Conservation (phyloP, 2,113 vertebrate species). For the Microtus ochrogaster region DNA sequence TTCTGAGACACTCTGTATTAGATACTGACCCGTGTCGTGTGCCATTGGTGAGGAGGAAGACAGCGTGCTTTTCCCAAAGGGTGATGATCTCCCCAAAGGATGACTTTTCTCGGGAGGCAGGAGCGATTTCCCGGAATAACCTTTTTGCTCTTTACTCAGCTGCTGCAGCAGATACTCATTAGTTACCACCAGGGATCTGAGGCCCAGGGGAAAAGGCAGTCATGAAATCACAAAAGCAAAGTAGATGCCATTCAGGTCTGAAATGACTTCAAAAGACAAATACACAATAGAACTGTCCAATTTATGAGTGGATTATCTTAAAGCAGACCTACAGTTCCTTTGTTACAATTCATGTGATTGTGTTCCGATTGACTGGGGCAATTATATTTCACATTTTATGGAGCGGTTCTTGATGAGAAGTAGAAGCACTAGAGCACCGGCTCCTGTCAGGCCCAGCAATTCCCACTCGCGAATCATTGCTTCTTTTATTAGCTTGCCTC, state of each 20-base stretch:
- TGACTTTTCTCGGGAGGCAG: conserved; percentile 69
- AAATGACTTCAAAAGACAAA: conserved; percentile 63
- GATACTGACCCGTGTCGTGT: conserved; percentile 75
- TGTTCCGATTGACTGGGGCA: conserved; percentile 41
- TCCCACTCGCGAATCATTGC: conserved; percentile 16
- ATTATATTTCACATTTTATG: conserved; percentile 50
- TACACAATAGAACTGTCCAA: conserved; percentile 26
- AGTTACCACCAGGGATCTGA: conserved; percentile 71
- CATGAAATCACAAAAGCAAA: conserved; percentile 57
- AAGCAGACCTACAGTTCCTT: conserved; percentile 47
- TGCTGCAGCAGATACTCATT: conserved; percentile 79
- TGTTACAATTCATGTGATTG: conserved; percentile 49
- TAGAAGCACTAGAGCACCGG: neutral
- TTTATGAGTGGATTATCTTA: conserved; percentile 62
- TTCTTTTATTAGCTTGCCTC: conserved; percentile 8
- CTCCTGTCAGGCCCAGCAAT: conserved; percentile 18
- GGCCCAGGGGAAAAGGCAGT: neutral
- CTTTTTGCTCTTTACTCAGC: conserved; percentile 68
- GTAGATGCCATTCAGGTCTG: conserved; percentile 28
- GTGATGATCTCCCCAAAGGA: neutral
- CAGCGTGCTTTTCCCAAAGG: neutral
- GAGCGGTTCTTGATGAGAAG: conserved; percentile 26
- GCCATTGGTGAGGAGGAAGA: conserved; percentile 72
- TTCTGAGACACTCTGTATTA: conserved; percentile 70
- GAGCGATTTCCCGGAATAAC: conserved; percentile 60